Evolutionary conservation across 2,888 invertebrate genomes (phyloP).

Genomic region (Limulus polyphemus): DNA sequence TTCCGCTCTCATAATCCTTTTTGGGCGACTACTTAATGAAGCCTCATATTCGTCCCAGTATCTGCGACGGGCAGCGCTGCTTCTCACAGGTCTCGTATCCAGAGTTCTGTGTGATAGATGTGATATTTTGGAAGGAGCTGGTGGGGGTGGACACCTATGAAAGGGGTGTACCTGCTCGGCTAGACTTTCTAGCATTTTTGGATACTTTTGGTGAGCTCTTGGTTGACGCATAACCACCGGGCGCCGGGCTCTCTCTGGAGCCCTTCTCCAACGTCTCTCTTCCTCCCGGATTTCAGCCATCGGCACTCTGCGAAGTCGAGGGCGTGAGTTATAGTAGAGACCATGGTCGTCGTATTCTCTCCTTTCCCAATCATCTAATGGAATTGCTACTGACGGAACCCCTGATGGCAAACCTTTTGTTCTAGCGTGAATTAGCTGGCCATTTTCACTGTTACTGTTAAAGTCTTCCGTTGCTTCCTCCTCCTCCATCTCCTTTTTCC

Average conservation of each 20-base stretch:
- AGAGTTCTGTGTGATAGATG: not conserved
- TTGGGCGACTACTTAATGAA: conserved; percentile 27
- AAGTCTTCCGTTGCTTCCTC: conserved; percentile 22
- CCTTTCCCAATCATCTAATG: conserved; percentile 2
- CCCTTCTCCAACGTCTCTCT: too few relatives aligned
- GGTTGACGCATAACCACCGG: not conserved
- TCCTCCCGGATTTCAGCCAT: too few relatives aligned
- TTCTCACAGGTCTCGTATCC: conserved; percentile 20
- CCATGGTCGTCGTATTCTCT: conserved; percentile 22
- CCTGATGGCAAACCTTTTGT: conserved; percentile 27
- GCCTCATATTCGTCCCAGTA: conserved; percentile 31
- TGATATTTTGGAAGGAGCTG: not conserved
- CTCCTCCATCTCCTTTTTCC: conserved; percentile 53
- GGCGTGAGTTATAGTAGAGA: conserved; percentile 27
- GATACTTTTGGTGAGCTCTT: conserved; percentile 48
- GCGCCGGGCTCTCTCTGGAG: too few relatives aligned
- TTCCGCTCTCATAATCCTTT: conserved; percentile 62
- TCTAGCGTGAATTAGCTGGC: conserved; percentile 25
- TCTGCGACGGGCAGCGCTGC: conserved; percentile 26
- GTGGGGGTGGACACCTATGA: conserved; percentile 38
- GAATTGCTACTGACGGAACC: conserved; percentile 21
- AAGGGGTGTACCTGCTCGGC: conserved; percentile 87
- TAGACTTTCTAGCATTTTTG: conserved; percentile 76
- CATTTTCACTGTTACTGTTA: conserved; percentile 29
- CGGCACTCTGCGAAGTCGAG: conserved; percentile 4